A percentile compares a stretch with the other conserved stretches of the same genome.
Conservation (phyloP, 2,888 invertebrate genomes). For the Drosophila formosana region DNA sequence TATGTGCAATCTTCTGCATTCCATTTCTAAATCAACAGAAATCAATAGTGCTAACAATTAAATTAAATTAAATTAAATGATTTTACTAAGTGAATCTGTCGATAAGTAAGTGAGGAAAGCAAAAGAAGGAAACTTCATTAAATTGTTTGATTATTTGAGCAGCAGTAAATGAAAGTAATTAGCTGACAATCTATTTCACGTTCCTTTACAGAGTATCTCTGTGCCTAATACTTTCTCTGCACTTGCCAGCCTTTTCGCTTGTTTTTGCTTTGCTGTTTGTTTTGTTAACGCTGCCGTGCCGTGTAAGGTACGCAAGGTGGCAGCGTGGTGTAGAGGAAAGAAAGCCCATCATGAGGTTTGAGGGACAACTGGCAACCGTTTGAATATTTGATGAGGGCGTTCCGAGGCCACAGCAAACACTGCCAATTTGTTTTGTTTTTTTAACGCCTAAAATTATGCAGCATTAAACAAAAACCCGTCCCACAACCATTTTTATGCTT, state of each 20-base stretch:
- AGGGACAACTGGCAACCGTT: conserved; percentile 62
- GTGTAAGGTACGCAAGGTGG: conserved; percentile 13
- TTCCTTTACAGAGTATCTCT: background rate
- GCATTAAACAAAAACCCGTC: conserved; percentile 61
- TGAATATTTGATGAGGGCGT: conserved; percentile 79
- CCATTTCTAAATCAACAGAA: background rate
- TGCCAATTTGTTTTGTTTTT: conserved; percentile 65
- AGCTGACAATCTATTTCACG: no score
- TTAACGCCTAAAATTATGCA: conserved; percentile 78
- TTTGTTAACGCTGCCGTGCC: conserved; percentile 23
- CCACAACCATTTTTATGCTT: conserved; percentile 33
- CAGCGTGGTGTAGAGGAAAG: background rate
- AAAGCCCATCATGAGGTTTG: background rate
- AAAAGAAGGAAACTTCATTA: no score
- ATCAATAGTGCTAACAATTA: no score
- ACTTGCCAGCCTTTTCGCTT: background rate
- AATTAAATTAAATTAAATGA: no score
- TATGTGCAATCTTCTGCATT: no score
- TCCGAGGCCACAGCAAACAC: conserved; percentile 62
- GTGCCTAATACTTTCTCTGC: background rate
- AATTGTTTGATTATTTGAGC: background rate
- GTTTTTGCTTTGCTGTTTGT: conserved; percentile 31
- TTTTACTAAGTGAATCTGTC: no score
- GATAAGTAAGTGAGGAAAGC: no score
- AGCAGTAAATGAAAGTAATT: no score